Conservation (phyloP, 2,113 vertebrate species). For the Pteronura brasiliensis region DNA sequence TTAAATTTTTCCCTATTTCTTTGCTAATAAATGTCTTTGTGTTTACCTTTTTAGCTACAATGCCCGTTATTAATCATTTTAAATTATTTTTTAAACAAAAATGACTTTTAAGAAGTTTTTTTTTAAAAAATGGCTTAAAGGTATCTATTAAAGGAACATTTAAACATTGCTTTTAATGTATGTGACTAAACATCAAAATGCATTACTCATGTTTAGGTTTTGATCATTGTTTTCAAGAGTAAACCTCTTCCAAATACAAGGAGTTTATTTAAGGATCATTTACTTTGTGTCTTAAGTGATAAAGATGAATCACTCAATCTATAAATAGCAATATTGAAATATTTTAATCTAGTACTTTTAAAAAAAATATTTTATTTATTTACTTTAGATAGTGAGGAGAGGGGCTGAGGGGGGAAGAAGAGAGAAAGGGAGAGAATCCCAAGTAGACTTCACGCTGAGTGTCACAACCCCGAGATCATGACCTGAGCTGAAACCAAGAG, state of each 20-base stretch:
- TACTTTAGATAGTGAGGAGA: background rate
- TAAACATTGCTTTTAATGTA: background rate
- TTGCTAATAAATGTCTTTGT: slow-evolving; percentile 80
- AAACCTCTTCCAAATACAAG: background rate
- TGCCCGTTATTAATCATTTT: slow-evolving; percentile 78
- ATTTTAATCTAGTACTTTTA: background rate
- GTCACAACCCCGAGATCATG: background rate
- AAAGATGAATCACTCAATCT: background rate
- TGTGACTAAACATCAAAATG: background rate
- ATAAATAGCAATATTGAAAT: background rate
- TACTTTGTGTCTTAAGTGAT: background rate
- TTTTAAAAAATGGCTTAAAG: slow-evolving; percentile 11
- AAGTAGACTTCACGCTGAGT: background rate
- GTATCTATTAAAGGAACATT: background rate
- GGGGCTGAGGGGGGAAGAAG: background rate
- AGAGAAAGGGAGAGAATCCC: background rate
- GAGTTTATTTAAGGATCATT: background rate
- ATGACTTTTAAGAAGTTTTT: slow-evolving; percentile 58
- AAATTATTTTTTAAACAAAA: slow-evolving; percentile 77
- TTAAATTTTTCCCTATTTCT: slow-evolving; percentile 80
- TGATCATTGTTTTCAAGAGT: slow-evolving; percentile 13
- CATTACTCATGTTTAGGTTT: slow-evolving; percentile 11
- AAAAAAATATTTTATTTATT: too few species aligned
- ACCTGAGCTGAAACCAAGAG: background rate
- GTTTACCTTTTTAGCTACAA: slow-evolving; percentile 78